phyloP scores from a whole-genome alignment of 2,888 invertebrate genomes.

The Rotaria socialis region DNA sequence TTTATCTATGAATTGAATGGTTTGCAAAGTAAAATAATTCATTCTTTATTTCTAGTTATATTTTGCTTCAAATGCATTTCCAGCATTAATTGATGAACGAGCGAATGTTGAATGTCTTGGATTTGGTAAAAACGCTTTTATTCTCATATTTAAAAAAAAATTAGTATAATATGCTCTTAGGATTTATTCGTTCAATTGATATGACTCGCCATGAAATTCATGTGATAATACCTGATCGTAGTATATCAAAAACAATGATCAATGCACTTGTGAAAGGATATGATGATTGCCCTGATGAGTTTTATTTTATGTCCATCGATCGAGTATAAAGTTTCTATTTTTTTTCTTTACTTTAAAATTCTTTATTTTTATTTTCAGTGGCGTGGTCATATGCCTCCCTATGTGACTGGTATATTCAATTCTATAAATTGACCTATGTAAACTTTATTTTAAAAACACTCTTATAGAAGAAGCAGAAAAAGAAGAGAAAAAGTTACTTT shows the following conservation, averaged over 20 bases:
- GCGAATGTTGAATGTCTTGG: constrained; percentile 16
- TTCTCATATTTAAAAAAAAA: neutral
- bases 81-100: neutral
- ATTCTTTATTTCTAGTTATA: constrained; percentile 2
- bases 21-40: too few species aligned
- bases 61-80: neutral
- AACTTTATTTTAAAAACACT: neutral
- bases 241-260: neutral
- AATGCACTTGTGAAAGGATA: constrained; percentile 6
- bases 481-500: neutral
- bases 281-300: constrained; percentile 32
- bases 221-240: neutral
- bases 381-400: constrained; percentile 12
- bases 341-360: neutral
- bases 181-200: constrained; percentile 2
- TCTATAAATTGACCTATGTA: neutral
- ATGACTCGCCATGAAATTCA: neutral
- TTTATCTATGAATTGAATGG: too few species aligned
- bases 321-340: neutral
- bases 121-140: neutral
- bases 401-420: neutral
- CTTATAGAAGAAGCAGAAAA: neutral
- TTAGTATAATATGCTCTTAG: neutral
- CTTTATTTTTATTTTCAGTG: neutral
- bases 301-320: constrained; percentile 13